Evolutionary conservation across 2,797 vertebrate genomes (phyloP), one percentile per base, ranked within the genome.

Genomic region (Acomys russatus): DNA sequence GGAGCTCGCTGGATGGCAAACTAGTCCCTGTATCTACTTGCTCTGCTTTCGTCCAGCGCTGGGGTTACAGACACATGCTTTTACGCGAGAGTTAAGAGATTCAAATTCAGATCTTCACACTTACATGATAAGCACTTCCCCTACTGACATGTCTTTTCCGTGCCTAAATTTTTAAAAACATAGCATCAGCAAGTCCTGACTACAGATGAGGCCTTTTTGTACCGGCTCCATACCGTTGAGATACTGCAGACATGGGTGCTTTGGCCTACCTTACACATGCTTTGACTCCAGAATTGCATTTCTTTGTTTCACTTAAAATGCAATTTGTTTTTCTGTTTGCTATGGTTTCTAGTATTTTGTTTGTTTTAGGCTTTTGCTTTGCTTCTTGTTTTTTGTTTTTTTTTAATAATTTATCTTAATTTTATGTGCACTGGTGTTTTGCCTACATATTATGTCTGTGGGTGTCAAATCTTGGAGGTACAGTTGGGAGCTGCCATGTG

Each of bases 261-360:
- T 38, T 22, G 22, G 63, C 9, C 51, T 91, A 38, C 64, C 74
- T 49, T 3, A 83, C 1, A 25, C 2, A 28, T 33, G n/a, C 59
- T 84, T 89, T 90, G 28, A 80, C 22, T 71, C 38, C 51, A 96
- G 35, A 68, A 76, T 66, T 66, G 28, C 33, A 28, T 92, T 94
- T 56, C 61, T 93, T 77, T 35, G 61, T 82, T 93, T 76, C 90
- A 91, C 87, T 54, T 61, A 63, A 80, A 9, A n/a, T 33, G 28
- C 73, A 22, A 33, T 64, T 38, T 70, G 28, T 70, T 90, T 90
- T 84, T 91, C 38, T 61, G 23, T 44, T 84, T 74, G 76, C 38
- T 35, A 71, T 64, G 3, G 9, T n/a, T 92, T 87, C 77, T 83
- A 30, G 12, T 84, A 25, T 28, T 66, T 68, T 54, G 30, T 35